Percentiles rank a stretch among this genome's conserved stretches.
phyloP scores from a whole-genome alignment of 2,888 invertebrate genomes.

The Sinelater perroti region DNA sequence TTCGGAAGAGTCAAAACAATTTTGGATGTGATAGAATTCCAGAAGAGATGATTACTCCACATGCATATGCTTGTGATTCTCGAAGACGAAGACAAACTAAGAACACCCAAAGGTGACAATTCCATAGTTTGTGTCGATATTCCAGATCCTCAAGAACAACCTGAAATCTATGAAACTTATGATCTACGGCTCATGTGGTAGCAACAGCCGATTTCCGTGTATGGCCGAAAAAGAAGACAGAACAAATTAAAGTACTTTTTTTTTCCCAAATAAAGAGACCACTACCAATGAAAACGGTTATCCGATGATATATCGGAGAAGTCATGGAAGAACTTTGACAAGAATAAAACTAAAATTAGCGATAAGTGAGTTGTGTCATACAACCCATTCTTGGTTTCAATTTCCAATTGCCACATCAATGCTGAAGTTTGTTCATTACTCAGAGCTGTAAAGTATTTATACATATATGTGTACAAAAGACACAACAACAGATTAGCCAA shows the following conservation, averaged over 20 bases:
- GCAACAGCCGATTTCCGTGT: neutral
- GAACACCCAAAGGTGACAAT: neutral
- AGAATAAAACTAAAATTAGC: too few relatives aligned
- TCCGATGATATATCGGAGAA: neutral
- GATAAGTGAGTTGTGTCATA: too few relatives aligned
- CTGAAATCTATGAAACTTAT: neutral
- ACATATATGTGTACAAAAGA: too few relatives aligned
- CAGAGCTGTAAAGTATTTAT: neutral
- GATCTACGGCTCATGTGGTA: neutral
- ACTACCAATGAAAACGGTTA: neutral
- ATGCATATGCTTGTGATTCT: neutral
- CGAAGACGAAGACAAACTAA: neutral
- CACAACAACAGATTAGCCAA: too few relatives aligned
- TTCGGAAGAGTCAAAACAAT: neutral
- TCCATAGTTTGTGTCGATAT: neutral
- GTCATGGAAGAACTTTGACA: neutral
- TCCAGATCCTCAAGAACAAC: neutral
- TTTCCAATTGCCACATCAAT: neutral
- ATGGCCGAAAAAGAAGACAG: neutral
- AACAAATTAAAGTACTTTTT: neutral
- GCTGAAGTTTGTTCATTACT: neutral
- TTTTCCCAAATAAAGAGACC: neutral
- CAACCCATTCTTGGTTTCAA: neutral
- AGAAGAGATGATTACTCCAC: neutral
- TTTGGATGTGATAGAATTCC: neutral